Base-by-base conservation (phyloP, 2,797 vertebrate species). In the Siniperca scherzeri region DNA sequence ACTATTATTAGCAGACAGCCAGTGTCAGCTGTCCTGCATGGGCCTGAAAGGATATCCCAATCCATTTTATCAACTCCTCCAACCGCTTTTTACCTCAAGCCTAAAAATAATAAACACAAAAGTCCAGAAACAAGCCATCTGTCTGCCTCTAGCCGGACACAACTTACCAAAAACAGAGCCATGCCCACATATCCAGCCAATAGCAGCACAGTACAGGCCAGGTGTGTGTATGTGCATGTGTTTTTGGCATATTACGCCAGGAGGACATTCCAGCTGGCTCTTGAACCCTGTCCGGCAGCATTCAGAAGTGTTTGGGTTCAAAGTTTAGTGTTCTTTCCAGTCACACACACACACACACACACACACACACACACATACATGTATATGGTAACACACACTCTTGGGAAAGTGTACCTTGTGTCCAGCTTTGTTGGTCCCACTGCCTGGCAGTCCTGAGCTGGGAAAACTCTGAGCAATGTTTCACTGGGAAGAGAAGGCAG, bases 381-480 rank as follows among this genome's bases (percentile, higher is more conserved):
- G 46, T 5, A 36, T 17, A 42, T 4, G 22, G 57, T 48, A 64
- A 70, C 70, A 86, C 62, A 83, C 77, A 60, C 40, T 78, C 66
- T 52, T 46, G 55, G 25, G 55, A 81, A 70, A 80, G 48, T 40
- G 52, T 96, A 97, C 97, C 97, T 68, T 88, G 92, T 70, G 78
- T 90, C 85, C 89, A 92, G 86, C 80, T 59, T 84, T 85, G 87
- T 84, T 95, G 62, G 77, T 92, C 88, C 84, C 94, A 77, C 0
- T 92, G 90, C 10, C 75, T 84, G 25, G 70, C 91, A 3, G 87
- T 92, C 85, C 82, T 88, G 65, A 86, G 80, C 0, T 91, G 94
- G 74, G 93, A 87, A 74, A 91, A 90, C 5, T 90, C 92, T 0
- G 94, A 87, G 67, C 94, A 86, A 21, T 91, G 80, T 92, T 95